Conservation (phyloP, 1,140 invertebrate genomes). For the Pteromalus puparum region DNA sequence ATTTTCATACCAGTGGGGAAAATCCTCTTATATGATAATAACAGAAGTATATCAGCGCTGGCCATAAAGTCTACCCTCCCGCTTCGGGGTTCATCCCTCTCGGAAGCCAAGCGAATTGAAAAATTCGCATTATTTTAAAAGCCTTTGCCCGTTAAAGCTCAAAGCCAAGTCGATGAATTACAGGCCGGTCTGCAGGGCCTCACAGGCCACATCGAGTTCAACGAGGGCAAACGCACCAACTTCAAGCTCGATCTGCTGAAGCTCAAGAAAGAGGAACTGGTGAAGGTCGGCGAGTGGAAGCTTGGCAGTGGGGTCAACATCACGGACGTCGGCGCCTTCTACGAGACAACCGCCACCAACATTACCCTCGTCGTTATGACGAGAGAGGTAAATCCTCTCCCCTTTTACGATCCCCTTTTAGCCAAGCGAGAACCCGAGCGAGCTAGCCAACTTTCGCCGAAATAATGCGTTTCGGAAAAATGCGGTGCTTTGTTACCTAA, state of each 20-base stretch:
- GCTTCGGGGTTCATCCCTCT: no score
- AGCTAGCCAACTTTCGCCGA: slow-evolving; percentile 8
- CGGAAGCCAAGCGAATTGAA: slow-evolving; percentile 14
- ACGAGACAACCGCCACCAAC: slow-evolving; percentile 87
- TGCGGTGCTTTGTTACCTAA: slow-evolving; percentile 14
- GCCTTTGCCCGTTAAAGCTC: slow-evolving; percentile 40
- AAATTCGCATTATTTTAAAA: slow-evolving; percentile 40
- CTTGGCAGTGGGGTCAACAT: slow-evolving; percentile 85
- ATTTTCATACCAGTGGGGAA: background rate
- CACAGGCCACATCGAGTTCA: slow-evolving; percentile 92
- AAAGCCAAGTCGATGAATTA: slow-evolving; percentile 51
- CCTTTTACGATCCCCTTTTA: slow-evolving; percentile 40
- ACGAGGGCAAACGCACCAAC: slow-evolving; percentile 86
- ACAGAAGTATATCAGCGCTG: slow-evolving; percentile 6
- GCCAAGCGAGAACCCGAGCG: background rate
- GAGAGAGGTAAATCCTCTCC: slow-evolving; percentile 80
- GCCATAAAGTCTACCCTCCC: no score
- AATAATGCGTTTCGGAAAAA: slow-evolving; percentile 44
- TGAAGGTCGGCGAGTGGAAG: slow-evolving; percentile 90
- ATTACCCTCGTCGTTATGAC: slow-evolving; percentile 94
- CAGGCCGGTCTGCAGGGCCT: slow-evolving; percentile 88
- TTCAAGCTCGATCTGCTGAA: slow-evolving; percentile 92
- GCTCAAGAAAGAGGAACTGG: slow-evolving; percentile 84
- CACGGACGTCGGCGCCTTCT: slow-evolving; percentile 90
- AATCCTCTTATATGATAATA: slow-evolving; percentile 11